Percentiles rank a stretch among this genome's conserved stretches.
phyloP scores from a whole-genome alignment of 2,113 vertebrate genomes.

The Rissa tridactyla region DNA sequence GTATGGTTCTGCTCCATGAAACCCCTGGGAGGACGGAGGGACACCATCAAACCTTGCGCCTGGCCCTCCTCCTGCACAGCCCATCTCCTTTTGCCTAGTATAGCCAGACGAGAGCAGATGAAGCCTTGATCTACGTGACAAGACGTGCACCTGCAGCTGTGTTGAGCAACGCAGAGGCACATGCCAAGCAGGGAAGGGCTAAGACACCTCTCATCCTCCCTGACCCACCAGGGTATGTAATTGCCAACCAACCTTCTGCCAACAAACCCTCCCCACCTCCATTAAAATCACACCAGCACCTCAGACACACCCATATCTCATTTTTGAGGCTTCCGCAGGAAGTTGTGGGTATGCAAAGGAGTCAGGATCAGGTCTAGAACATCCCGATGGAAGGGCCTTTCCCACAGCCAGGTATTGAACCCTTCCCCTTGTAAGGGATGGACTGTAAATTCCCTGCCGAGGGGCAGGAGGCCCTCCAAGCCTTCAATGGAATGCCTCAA shows the following conservation, averaged over 20 bases:
- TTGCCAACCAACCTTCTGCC: neutral
- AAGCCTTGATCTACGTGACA: neutral
- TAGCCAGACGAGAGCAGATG: neutral
- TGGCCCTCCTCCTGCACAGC: neutral
- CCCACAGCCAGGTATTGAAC: neutral
- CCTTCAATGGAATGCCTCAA: too few species aligned
- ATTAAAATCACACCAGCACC: neutral
- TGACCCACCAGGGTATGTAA: rapidly evolving
- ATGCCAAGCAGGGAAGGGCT: neutral
- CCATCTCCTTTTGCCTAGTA: rapidly evolving
- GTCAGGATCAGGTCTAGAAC: neutral
- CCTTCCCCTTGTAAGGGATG: neutral
- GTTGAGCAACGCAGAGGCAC: rapidly evolving
- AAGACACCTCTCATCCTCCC: neutral
- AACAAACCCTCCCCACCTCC: neutral
- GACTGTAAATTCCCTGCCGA: too few species aligned
- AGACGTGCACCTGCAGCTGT: neutral
- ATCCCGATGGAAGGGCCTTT: neutral
- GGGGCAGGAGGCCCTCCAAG: too few species aligned
- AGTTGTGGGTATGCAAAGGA: neutral
- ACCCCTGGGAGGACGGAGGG: neutral
- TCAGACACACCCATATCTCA: neutral
- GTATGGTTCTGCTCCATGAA: neutral
- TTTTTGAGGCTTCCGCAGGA: neutral
- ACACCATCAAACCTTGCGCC: neutral